A percentile compares a stretch with the other conserved stretches of the same genome.
These are phyloP conservation scores for Xyliphius kryptos DNA, from an alignment of 2,113 vertebrate genomes.

Conservation along the genomic window DNA sequence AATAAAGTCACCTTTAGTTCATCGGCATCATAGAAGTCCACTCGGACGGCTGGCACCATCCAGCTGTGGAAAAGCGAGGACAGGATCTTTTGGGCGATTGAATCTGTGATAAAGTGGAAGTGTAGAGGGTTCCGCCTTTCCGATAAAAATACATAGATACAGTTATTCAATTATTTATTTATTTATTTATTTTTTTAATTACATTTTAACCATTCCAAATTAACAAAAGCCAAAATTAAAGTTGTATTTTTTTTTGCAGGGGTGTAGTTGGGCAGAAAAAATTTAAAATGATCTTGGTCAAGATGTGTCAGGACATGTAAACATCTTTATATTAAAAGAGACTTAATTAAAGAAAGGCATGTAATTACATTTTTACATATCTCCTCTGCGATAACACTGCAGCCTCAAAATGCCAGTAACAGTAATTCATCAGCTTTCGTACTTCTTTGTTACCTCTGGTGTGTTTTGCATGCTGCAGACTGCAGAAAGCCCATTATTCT, in stretches of 20 bases:
- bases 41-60: conserved; percentile 95
- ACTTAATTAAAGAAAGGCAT: neutral
- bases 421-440: neutral
- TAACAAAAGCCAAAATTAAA: neutral
- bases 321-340: neutral
- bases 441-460: neutral
- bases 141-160: conserved; percentile 14
- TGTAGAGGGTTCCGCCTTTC: conserved; percentile 90
- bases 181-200: too few relatives aligned
- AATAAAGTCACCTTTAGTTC: conserved; percentile 81
- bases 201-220: neutral
- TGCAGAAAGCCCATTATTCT: neutral
- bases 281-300: neutral
- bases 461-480: neutral
- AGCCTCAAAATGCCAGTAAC: neutral
- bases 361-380: neutral
- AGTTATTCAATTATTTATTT: neutral
- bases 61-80: conserved; percentile 90
- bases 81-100: conserved; percentile 93
- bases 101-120: conserved; percentile 95
- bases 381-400: neutral
- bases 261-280: too few relatives aligned
- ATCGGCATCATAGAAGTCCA: conserved; percentile 97
- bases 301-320: neutral
- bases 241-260: too few relatives aligned